Conservation (phyloP, 2,797 vertebrate species). For the Melanogrammus aeglefinus region DNA sequence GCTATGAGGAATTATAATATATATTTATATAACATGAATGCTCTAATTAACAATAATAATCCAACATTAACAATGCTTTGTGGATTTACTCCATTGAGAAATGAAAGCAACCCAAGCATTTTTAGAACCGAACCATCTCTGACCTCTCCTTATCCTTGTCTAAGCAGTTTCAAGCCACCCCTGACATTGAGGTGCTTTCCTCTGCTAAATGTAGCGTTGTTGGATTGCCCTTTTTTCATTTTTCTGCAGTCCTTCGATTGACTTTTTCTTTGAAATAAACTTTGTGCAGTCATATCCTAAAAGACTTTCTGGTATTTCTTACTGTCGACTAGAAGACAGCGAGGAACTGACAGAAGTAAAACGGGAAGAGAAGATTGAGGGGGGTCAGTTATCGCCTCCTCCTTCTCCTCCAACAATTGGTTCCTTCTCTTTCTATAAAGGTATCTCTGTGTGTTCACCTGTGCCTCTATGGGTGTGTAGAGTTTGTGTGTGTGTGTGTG, state of each 20-base stretch:
- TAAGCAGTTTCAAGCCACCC: no score
- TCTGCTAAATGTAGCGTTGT: not conserved
- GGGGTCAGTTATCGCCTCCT: constrained; percentile 21
- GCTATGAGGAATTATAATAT: not conserved
- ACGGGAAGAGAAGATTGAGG: constrained; percentile 44
- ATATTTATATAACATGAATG: not conserved
- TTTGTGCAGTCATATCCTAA: not conserved
- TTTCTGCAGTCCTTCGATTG: not conserved
- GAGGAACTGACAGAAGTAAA: constrained; percentile 14
- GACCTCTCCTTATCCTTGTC: no score
- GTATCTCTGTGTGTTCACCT: not conserved
- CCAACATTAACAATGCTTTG: no score
- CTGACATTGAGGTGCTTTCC: not conserved
- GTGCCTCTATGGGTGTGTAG: not conserved
- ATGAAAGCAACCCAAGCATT: no score
- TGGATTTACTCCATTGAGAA: no score
- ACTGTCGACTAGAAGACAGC: not conserved
- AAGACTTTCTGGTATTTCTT: not conserved
- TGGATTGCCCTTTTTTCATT: no score
- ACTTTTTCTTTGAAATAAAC: not conserved
- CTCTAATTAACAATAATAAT: no score
- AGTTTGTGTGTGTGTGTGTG: no score
- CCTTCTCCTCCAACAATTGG: constrained; percentile 25
- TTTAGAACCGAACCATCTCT: no score
- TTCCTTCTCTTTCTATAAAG: constrained; percentile 28